Percentiles rank a stretch among this genome's conserved stretches.
These are phyloP conservation scores for Atta texana DNA, from an alignment of 1,140 invertebrate species.

Conservation along the genomic window DNA sequence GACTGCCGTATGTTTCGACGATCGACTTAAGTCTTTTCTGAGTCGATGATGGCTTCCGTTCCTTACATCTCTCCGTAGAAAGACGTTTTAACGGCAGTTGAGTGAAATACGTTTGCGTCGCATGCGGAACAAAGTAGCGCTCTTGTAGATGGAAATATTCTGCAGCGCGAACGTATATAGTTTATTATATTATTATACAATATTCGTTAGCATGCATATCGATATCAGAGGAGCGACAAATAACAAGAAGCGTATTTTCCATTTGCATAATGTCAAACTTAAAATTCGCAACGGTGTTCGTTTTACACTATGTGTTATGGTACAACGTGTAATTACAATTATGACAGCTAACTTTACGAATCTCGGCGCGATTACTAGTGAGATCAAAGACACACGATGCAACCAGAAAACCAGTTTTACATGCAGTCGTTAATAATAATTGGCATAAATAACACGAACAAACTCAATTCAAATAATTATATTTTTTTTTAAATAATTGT, in stretches of 20 bases:
- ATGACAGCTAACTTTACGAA: slow-evolving; percentile 27
- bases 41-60: slow-evolving; percentile 51
- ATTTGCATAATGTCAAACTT: slow-evolving; percentile 2
- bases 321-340: slow-evolving; percentile 24
- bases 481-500: background rate
- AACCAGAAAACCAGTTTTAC: slow-evolving; percentile 37
- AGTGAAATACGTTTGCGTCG: slow-evolving; percentile 26
- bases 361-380: slow-evolving; percentile 9
- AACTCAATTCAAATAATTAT: slow-evolving; percentile 17
- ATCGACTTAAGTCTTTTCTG: slow-evolving; percentile 69
- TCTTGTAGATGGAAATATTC: background rate
- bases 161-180: background rate
- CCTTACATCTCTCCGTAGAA: slow-evolving; percentile 30
- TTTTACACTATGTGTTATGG: background rate
- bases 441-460: background rate
- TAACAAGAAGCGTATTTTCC: background rate
- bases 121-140: slow-evolving; percentile 8
- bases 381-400: slow-evolving; percentile 3
- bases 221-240: background rate
- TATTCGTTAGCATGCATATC: background rate
- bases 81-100: slow-evolving; percentile 39
- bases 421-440: slow-evolving; percentile 30
- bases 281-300: background rate
- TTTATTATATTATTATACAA: slow-evolving; percentile 8
- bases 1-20: slow-evolving; percentile 76